Base-by-base conservation (phyloP, 2,797 vertebrate species). In the Saxicola maurus region DNA sequence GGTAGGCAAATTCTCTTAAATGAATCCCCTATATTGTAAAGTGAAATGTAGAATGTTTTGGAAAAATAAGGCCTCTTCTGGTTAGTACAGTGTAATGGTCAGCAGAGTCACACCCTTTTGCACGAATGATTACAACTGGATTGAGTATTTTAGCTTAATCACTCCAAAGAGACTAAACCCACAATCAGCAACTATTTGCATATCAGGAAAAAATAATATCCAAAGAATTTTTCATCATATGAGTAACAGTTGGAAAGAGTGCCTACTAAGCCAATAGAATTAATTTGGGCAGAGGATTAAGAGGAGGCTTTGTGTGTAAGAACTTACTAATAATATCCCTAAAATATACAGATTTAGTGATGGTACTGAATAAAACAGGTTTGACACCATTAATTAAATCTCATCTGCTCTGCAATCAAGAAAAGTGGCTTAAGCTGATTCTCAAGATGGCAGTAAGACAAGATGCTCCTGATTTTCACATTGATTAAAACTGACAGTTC, bases 401-500 rank as follows among this genome's bases (percentile, higher is more conserved):
- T 62, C 10, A 42, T 38, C 35, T 82, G 57, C 79, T 74, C 25
- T 60, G 30, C 48, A 64, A 1, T 24, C 0, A 0, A 71, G 52
- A 85, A 89, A 81, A 83, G 11, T 1, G 1, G 23, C n/a, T 83
- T 67, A 52, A 48, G 21, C 64, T 90, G 65, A 62, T 78, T 77
- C 42, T 90, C 23, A 61, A 73, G n/a, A 37, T 27, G 14, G 43
- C 38, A 53, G 40, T 56, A 59, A 62, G 48, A 38, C 30, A 25
- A 73, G 52, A 75, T 35, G 65, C 35, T 89, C 27, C 12, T 55
- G 72, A 82, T 82, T 62, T 83, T 17, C 57, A 73, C 68, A 45
- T 15, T 88, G 13, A 87, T 89, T 89, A 93, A 94, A 94, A 87
- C 31, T 49, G 52, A 42, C 60, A 10, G 28, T 60, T 86, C 51